phyloP scores from a whole-genome alignment of 2,888 invertebrate genomes.

The Hybos culiciformis region DNA sequence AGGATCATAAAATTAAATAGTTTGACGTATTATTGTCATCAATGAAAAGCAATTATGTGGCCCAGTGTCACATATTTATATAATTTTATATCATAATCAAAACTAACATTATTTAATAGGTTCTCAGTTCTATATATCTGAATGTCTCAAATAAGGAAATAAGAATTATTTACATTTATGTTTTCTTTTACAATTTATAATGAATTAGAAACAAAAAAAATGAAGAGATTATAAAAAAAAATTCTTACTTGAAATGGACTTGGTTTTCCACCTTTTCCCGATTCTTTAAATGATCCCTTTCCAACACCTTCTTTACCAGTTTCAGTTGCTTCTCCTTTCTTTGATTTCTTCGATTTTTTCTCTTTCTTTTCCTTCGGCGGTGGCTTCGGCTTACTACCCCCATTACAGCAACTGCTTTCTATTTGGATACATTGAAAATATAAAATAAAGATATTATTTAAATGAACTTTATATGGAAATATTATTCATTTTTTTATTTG shows the following conservation, averaged over 20 bases:
- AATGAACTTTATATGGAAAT: background rate
- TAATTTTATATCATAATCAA: too few relatives aligned
- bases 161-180: too few relatives aligned
- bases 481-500: background rate
- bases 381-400: conserved; percentile 49
- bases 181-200: too few relatives aligned
- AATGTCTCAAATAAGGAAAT: too few relatives aligned
- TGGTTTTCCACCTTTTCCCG: conserved; percentile 48
- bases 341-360: conserved; percentile 52
- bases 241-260: conserved; percentile 48
- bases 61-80: too few relatives aligned
- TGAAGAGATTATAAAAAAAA: too few relatives aligned
- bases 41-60: too few relatives aligned
- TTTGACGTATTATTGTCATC: too few relatives aligned
- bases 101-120: too few relatives aligned
- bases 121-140: too few relatives aligned
- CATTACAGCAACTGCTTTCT: conserved; percentile 76
- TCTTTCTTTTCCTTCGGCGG: conserved; percentile 53
- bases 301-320: conserved; percentile 38
- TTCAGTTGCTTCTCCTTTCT: conserved; percentile 44
- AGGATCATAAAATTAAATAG: too few relatives aligned
- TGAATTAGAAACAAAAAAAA: too few relatives aligned
- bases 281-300: conserved; percentile 41
- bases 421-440: background rate
- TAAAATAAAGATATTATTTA: background rate